These are phyloP conservation scores for Taeniopygia guttata DNA, from an alignment of 2,797 vertebrate genomes.

Conservation along the genomic window DNA sequence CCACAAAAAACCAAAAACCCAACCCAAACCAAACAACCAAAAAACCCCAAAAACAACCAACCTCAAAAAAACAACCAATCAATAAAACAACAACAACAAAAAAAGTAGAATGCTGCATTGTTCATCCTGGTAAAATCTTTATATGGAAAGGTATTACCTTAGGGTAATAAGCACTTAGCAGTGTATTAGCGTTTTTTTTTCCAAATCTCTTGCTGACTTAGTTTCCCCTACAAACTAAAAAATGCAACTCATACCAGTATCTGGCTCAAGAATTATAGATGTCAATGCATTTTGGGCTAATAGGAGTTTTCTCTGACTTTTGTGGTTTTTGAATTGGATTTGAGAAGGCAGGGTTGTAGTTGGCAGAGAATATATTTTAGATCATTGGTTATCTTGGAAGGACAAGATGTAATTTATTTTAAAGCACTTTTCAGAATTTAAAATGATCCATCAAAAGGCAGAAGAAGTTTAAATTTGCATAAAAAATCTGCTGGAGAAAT, in stretches of 20 bases:
- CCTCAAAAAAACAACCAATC: neutral
- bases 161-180: neutral
- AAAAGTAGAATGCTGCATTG: neutral
- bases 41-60: neutral
- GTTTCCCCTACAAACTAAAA: neutral
- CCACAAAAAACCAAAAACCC: neutral
- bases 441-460: conserved; percentile 2
- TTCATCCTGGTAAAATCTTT: neutral
- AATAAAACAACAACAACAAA: too few species aligned
- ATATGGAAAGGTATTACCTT: neutral
- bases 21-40: neutral
- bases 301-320: neutral
- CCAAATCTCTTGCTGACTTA: neutral
- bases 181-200: neutral
- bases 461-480: conserved; percentile 2
- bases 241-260: neutral
- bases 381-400: neutral
- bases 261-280: neutral
- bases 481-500: neutral
- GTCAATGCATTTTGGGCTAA: neutral
- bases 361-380: neutral
- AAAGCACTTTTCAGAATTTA: neutral
- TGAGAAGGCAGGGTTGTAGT: neutral
- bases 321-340: neutral
- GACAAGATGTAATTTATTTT: neutral